Conservation (phyloP, 2,888 invertebrate genomes). For the Ophraella communa region DNA sequence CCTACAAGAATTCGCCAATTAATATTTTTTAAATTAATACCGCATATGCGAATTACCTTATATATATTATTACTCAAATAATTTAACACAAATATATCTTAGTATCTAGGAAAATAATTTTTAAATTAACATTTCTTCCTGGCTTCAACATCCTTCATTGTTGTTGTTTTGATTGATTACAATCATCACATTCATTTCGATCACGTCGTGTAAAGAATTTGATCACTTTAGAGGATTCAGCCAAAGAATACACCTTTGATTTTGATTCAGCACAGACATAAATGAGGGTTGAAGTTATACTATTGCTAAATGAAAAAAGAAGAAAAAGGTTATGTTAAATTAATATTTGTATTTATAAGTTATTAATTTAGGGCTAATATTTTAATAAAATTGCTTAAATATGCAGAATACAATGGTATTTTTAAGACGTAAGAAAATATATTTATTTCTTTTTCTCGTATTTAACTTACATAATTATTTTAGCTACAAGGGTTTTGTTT, state of each 20-base stretch:
- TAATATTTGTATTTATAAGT: no score
- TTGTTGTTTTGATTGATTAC: constrained; percentile 2
- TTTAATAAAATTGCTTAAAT: background rate
- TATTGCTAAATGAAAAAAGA: background rate
- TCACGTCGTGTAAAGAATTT: background rate
- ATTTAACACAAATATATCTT: background rate
- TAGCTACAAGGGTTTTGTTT: constrained; percentile 40
- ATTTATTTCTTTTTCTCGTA: background rate
- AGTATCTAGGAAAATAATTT: background rate
- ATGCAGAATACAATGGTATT: background rate
- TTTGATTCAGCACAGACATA: no score
- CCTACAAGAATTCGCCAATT: background rate
- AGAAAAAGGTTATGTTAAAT: background rate
- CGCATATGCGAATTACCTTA: background rate
- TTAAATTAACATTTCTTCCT: background rate
- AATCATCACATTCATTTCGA: background rate
- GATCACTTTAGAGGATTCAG: no score
- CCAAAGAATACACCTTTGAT: no score
- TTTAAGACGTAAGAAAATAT: background rate
- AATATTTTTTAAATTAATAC: background rate
- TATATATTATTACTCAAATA: background rate
- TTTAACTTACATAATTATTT: constrained; percentile 18
- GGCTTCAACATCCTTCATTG: background rate
- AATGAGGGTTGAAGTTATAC: background rate
- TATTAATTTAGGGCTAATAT: background rate